These are phyloP conservation scores for Aphodius granarius DNA, from an alignment of 2,888 invertebrate species.

Conservation along the genomic window DNA sequence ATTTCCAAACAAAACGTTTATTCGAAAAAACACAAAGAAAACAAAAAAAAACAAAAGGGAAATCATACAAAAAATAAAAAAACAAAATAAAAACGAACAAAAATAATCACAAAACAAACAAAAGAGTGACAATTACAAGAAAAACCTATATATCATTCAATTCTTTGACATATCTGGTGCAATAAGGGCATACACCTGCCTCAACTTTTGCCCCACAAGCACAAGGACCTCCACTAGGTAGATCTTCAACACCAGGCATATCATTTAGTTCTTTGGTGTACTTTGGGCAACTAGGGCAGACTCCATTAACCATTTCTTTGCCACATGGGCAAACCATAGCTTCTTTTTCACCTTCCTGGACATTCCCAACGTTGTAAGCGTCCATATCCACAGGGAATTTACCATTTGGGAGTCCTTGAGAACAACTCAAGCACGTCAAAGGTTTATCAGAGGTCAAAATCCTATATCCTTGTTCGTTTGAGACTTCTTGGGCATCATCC, in stretches of 20 bases:
- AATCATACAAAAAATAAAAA: not conserved
- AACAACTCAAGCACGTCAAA: not conserved
- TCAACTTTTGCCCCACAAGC: not conserved
- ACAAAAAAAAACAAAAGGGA: not conserved
- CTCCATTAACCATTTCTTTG: not conserved
- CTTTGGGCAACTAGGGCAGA: not conserved
- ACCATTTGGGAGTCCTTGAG: not conserved
- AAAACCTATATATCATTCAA: not conserved
- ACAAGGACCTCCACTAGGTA: not conserved
- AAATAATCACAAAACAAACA: not conserved
- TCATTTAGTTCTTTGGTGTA: conserved; percentile 3
- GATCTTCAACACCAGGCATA: not conserved
- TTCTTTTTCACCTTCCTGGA: not conserved
- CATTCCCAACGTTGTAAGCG: conserved; percentile 7
- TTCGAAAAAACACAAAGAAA: too few relatives aligned
- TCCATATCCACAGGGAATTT: conserved; percentile 16
- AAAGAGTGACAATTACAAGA: not conserved
- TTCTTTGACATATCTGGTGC: not conserved
- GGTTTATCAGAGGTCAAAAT: conserved; percentile 11
- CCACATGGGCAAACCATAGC: not conserved
- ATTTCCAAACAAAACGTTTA: not conserved
- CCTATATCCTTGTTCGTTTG: not conserved
- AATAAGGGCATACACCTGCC: not conserved
- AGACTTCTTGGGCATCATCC: not conserved
- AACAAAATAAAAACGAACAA: not conserved